A percentile compares a stretch with the other conserved stretches of the same genome.
These are phyloP conservation scores for Bimastos eiseni DNA, from an alignment of 2,888 invertebrate species.

Conservation along the genomic window DNA sequence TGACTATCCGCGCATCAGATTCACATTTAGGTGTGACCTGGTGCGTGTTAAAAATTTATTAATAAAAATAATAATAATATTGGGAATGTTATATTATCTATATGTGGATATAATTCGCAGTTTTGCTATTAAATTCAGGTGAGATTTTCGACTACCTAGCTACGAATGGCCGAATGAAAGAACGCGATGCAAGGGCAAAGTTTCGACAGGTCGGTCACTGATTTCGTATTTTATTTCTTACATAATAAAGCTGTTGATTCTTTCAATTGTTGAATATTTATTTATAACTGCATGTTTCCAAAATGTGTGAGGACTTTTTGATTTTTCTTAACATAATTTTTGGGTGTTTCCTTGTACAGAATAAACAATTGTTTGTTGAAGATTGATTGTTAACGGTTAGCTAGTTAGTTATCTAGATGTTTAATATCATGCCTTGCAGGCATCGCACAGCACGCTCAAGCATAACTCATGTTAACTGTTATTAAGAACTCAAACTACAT, in stretches of 20 bases:
- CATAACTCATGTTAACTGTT: too few species aligned
- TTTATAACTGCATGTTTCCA: neutral
- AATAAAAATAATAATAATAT: too few species aligned
- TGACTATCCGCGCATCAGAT: too few species aligned
- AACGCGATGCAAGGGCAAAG: conserved; percentile 87
- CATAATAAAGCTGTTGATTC: neutral
- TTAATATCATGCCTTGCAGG: too few species aligned
- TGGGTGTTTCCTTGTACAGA: too few species aligned
- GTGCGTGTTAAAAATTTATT: too few species aligned
- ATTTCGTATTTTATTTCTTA: neutral
- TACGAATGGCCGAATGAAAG: conserved; percentile 87
- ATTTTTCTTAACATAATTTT: neutral
- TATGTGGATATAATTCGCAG: neutral
- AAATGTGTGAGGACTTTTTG: neutral
- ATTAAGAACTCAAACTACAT: too few species aligned
- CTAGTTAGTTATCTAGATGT: too few species aligned
- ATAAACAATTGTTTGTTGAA: too few species aligned
- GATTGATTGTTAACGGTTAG: too few species aligned
- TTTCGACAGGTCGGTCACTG: conserved; percentile 75
- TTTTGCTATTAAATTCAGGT: conserved; percentile 52
- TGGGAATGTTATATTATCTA: neutral
- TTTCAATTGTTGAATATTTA: neutral
- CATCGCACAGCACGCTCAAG: too few species aligned
- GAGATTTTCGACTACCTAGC: conserved; percentile 94
- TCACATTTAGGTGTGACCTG: too few species aligned